These are phyloP conservation scores for Nymphicus hollandicus DNA, from an alignment of 2,113 vertebrate species.

Conservation along the genomic window DNA sequence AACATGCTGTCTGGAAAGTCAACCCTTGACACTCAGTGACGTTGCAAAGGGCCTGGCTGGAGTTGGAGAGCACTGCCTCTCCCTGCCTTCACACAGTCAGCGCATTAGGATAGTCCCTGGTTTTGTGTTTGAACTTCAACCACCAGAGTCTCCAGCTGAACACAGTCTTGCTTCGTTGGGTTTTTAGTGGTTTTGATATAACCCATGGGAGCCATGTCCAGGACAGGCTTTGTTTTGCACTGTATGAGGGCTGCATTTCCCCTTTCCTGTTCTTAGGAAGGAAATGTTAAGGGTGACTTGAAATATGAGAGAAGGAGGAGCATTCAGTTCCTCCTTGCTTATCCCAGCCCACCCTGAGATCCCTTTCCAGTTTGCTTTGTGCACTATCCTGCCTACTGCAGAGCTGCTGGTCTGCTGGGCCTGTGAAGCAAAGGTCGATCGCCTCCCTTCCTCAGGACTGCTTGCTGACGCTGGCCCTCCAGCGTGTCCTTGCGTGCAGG, in stretches of 20 bases:
- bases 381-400: not conserved
- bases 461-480: not conserved
- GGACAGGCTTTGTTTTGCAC: not conserved
- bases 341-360: not conserved
- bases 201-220: not conserved
- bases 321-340: not conserved
- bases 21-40: not conserved
- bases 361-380: not conserved
- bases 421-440: accelerated
- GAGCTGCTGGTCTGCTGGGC: not conserved
- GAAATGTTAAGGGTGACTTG: not conserved
- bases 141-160: not conserved
- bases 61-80: not conserved
- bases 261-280: not conserved
- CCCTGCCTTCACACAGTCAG: not conserved
- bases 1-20: not conserved
- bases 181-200: not conserved
- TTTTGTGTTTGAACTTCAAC: not conserved
- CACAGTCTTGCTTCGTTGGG: not conserved
- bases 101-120: accelerated
- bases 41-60: not conserved
- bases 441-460: not conserved
- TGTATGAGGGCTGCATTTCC: not conserved
- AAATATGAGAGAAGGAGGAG: not conserved
- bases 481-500: not conserved